These are phyloP conservation scores for Atherinosoma microstoma DNA, from an alignment of 2,797 vertebrate genomes.

Conservation along the genomic window DNA sequence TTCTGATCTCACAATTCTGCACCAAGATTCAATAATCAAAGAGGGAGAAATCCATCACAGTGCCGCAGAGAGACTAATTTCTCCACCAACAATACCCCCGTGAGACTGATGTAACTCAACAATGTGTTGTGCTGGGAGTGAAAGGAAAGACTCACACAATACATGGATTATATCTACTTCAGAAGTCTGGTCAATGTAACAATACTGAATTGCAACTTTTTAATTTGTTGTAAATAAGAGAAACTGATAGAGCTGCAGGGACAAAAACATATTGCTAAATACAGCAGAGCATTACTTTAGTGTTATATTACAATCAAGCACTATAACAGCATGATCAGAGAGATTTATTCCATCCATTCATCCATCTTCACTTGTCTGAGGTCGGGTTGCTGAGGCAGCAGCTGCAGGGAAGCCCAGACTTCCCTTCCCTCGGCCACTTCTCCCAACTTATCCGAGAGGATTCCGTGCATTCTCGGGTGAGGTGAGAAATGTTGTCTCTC, in stretches of 20 bases:
- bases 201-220: background rate
- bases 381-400: background rate
- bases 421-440: background rate
- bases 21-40: constrained; percentile 54
- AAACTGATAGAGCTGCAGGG: background rate
- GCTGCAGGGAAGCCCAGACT: background rate
- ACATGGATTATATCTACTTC: constrained; percentile 4
- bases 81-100: constrained; percentile 37
- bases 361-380: background rate
- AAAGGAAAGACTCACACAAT: constrained; percentile 8
- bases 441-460: background rate
- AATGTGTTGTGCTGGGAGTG: background rate
- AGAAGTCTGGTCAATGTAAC: background rate
- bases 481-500: too few species aligned
- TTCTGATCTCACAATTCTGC: constrained; percentile 52
- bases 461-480: too few species aligned
- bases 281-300: background rate
- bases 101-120: constrained; percentile 31
- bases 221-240: background rate
- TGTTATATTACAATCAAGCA: background rate
- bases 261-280: background rate
- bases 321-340: background rate
- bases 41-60: constrained; percentile 56
- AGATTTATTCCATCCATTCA: background rate
- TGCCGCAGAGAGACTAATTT: constrained; percentile 44